Evolutionary conservation across 2,888 invertebrate genomes (phyloP), one percentile per base, ranked within the genome.

Genomic region (Antheraea yamamai): DNA sequence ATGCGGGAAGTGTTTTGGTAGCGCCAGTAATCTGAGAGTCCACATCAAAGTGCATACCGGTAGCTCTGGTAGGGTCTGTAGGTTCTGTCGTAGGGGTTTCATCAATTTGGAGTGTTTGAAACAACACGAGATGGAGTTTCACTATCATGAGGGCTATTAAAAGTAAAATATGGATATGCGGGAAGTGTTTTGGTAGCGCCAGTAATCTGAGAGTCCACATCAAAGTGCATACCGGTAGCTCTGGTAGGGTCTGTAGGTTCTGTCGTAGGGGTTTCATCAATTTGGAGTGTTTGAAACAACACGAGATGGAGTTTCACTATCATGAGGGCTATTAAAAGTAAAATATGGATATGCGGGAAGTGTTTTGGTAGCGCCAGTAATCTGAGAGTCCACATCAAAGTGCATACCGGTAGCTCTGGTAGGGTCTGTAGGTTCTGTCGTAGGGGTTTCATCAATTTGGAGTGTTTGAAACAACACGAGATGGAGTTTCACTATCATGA

Each of bases 341-440:
- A 30, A n/a, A n/a, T n/a, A n/a, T n/a, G n/a, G n/a, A 88, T 95
- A n/a, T 96, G 96, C 75, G 92, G 93, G 0, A 93, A 90, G 70
- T 90, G 89, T 80, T 95, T 96, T 71, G 92, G 95, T 0, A 92
- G 96, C 61, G 95, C 95, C 12, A 96, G 96, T 70, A 93, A 93
- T 75, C 75, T 93, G 4, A 79, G 92, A 7, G 85, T 88, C 0
- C 93, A 93, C 79, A 91, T 93, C 88, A 92, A 91, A 75, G 88
- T 92, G 0, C 93, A 93, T 75, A 90, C 89, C 0, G 93, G 93
- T 0, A 80, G 78, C 0, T 79, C 85, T 0, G 93, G 93, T 0
- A 81, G 91, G 4, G 92, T 92, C 0, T 93, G 93, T 68, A 79
- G 93, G 6, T 81, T 85, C 75, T 93, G 93, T 74, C 79, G 89